Evolutionary conservation across 2,888 invertebrate species (phyloP), one percentile per base, ranked within the genome.

Genomic region (Aphelenchoides bicaudatus): DNA sequence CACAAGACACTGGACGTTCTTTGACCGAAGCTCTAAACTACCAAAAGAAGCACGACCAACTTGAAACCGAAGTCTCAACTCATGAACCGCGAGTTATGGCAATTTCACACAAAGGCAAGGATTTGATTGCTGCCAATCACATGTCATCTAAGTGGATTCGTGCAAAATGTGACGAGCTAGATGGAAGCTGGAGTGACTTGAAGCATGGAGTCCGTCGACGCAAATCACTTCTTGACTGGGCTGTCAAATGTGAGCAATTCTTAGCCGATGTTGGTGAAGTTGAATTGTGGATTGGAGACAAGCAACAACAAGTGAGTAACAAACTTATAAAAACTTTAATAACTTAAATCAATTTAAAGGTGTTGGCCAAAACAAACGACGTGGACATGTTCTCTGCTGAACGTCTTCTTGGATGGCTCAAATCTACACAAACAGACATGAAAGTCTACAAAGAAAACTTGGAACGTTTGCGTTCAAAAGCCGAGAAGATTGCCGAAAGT

Each of bases 391-490:
- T 90, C 74, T 86, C 90, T 0, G 91, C 91, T 19, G 90, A 91
- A 37, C 92, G 91, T 81, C 84, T 94, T 39, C 83, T 96, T 19
- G 91, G 93, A 0, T 90, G 91, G 79, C 93, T 96, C 80, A 94
- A 94, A 85, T 88, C 88, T 77, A 62, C 78, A 28, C 67, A 70
- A 57, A 69, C 70, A 28, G 78, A 78, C 54, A 73, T 78, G 74
- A 47, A 54, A 8, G 65, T 69, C 5, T 74, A 75, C 58, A 61
- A 64, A 39, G 51, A 39, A 21, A 39, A 23, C 16, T 21, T 62
- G 30, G 58, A 39, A n/a, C 31, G 58, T 31, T 29, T 61, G 10
- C 25, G 61, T 29, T 28, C 16, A 16, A 38, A 52, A 6, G 51
- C 49, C 59, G 23, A 50, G n/a, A 39, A 51, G 21, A n/a, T 37